Percentiles rank a stretch among this genome's conserved stretches.
Evolutionary conservation across 2,888 invertebrate species (phyloP).

Genomic region (Gortyna flavago): DNA sequence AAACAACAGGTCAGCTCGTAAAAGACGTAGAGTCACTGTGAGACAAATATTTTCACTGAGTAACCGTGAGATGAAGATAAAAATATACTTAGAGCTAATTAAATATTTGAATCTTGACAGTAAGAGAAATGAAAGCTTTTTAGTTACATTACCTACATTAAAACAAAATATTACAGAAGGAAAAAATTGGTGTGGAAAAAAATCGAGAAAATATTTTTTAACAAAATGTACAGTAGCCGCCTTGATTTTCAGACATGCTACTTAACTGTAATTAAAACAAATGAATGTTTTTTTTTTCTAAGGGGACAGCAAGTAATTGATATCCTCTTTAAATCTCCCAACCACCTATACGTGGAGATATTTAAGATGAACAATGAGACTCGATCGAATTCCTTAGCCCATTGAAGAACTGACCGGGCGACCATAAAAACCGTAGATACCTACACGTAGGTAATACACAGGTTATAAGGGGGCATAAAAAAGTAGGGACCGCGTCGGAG

Average conservation of each 20-base stretch:
- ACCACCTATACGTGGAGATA: slow-evolving; percentile 76
- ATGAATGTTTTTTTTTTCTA: slow-evolving; percentile 68
- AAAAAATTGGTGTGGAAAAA: slow-evolving; percentile 16
- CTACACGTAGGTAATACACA: slow-evolving; percentile 90
- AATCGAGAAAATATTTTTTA: slow-evolving; percentile 23
- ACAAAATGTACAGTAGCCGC: slow-evolving; percentile 50
- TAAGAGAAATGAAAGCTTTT: slow-evolving; percentile 33
- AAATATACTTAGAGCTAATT: slow-evolving; percentile 66
- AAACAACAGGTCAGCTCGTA: slow-evolving; percentile 87
- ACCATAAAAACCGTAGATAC: slow-evolving; percentile 90
- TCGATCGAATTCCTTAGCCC: slow-evolving; percentile 90
- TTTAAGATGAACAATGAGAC: slow-evolving; percentile 85
- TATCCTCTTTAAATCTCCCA: slow-evolving; percentile 75
- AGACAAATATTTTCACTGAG: slow-evolving; percentile 79
- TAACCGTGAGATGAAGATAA: slow-evolving; percentile 73
- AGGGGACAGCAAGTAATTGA: slow-evolving; percentile 76
- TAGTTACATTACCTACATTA: slow-evolving; percentile 1
- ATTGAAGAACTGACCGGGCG: slow-evolving; percentile 89
- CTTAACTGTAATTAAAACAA: slow-evolving; percentile 73
- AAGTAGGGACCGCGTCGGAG: slow-evolving; percentile 89
- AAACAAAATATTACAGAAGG: not conserved
- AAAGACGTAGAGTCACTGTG: slow-evolving; percentile 87
- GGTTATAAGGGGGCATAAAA: slow-evolving; percentile 90
- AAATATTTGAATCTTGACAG: slow-evolving; percentile 60
- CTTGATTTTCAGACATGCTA: slow-evolving; percentile 70